Base-by-base conservation (phyloP, 2,797 vertebrate genomes). In the Oreonectes daqikongensis region DNA sequence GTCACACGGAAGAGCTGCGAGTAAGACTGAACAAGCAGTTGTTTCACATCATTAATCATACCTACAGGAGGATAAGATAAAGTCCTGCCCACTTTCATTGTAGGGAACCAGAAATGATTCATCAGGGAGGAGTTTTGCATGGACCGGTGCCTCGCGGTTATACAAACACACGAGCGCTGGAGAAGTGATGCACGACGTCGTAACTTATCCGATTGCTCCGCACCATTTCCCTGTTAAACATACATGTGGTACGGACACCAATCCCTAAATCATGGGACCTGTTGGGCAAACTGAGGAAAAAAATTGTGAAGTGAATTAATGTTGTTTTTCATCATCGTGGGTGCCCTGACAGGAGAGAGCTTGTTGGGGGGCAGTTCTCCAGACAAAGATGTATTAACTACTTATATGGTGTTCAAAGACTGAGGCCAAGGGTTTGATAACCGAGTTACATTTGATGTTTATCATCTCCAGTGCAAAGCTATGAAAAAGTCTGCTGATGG, bases 191-290 rank as follows among this genome's bases (percentile, higher is more conserved):
- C 83, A 89, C 81, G 79, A 81, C 71, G 77, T 89, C 84, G 88
- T 90, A 90, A 92, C 89, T 89, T 89, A 88, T 86, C 84, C 85
- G 83, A 90, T 90, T 90, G 86, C 87, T 84, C 83, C 82, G 81
- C 76, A 83, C 84, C 88, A 87, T 88, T 91, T 88, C 85, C 78
- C 80, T 84, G 83, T 84, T 88, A 85, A 89, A 90, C 89, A 88
- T 85, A 86, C 81, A 81, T 79, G 86, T 82, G 85, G 86, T 81
- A 86, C 86, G 87, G 75, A 86, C 86, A 84, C 77, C 65, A 80
- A n/a, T n/a, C 77, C 81, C 83, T 92, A 86, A 86, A 90, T 90
- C 85, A 80, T 18, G 66, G 9, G 28, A 42, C 20, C 70, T 42
- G 53, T 18, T 60, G 75, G 69, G 28, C 12, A 52, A 68, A 35